Percentiles rank a stretch among this genome's conserved stretches.
Conservation (phyloP, 2,888 invertebrate genomes). For the Tanytarsus gracilentus region DNA sequence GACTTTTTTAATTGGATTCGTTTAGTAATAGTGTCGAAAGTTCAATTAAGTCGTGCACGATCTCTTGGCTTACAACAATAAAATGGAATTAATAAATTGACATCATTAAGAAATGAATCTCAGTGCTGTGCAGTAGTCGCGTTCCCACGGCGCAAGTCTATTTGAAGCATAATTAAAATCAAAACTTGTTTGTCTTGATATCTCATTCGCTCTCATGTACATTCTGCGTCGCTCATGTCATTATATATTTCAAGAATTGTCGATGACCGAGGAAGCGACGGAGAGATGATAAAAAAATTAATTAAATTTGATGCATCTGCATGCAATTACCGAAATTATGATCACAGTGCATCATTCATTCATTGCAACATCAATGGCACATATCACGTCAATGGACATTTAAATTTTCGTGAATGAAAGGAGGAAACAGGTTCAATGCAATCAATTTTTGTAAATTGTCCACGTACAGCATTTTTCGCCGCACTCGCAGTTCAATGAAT, state of each 20-base stretch:
- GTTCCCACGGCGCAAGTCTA: conserved; percentile 1
- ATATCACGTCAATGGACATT: background rate
- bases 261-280: background rate
- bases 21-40: conserved; percentile 12
- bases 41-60: conserved; percentile 14
- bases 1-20: conserved; percentile 1
- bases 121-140: background rate
- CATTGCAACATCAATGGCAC: background rate
- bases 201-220: conserved; percentile 4
- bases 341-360: background rate
- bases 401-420: conserved; percentile 1
- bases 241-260: background rate
- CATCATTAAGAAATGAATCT: conserved; percentile 15
- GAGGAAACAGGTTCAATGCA: background rate
- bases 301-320: conserved; percentile 19
- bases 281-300: background rate
- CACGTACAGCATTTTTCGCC: background rate
- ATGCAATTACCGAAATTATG: conserved; percentile 20
- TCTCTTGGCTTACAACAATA: background rate
- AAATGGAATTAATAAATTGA: conserved; percentile 9
- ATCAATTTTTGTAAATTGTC: background rate
- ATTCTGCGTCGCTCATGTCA: conserved; percentile 2
- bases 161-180: conserved; percentile 4
- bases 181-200: conserved; percentile 29
- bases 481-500: conserved; percentile 9